These are phyloP conservation scores for Brienomyrus brachyistius DNA, from an alignment of 2,113 vertebrate species.

Conservation along the genomic window DNA sequence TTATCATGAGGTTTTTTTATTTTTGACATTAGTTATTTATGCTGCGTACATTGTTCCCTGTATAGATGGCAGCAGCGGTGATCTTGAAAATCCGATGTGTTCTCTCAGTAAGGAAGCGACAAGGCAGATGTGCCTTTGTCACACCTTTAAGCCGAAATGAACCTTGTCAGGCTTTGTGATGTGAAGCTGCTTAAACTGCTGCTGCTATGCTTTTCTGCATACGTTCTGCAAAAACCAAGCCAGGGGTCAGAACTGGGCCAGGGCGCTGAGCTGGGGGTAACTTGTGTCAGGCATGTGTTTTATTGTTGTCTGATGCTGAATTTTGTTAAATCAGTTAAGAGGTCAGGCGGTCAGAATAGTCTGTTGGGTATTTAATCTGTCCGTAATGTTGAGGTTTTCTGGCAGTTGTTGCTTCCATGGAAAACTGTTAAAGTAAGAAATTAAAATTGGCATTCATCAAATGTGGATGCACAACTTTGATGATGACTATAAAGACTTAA, in stretches of 20 bases:
- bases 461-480: slow-evolving; percentile 19
- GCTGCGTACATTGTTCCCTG: slow-evolving; percentile 24
- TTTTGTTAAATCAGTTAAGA: slow-evolving; percentile 32
- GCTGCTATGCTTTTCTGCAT: background rate
- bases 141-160: background rate
- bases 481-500: background rate
- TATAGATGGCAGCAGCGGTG: background rate
- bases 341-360: slow-evolving; percentile 36
- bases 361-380: slow-evolving; percentile 26
- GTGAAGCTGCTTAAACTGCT: background rate
- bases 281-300: slow-evolving; percentile 26
- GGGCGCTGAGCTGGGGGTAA: background rate
- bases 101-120: background rate
- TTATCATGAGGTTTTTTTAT: slow-evolving; percentile 71
- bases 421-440: slow-evolving; percentile 34
- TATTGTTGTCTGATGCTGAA: slow-evolving; percentile 36
- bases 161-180: background rate
- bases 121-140: background rate
- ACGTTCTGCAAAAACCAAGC: background rate
- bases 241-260: background rate
- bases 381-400: slow-evolving; percentile 34
- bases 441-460: slow-evolving; percentile 31
- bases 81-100: background rate
- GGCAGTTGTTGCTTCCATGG: slow-evolving; percentile 36
- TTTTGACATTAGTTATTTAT: slow-evolving; percentile 70